phyloP scores from a whole-genome alignment of 2,888 invertebrate species.

The Plagiodera versicolora region DNA sequence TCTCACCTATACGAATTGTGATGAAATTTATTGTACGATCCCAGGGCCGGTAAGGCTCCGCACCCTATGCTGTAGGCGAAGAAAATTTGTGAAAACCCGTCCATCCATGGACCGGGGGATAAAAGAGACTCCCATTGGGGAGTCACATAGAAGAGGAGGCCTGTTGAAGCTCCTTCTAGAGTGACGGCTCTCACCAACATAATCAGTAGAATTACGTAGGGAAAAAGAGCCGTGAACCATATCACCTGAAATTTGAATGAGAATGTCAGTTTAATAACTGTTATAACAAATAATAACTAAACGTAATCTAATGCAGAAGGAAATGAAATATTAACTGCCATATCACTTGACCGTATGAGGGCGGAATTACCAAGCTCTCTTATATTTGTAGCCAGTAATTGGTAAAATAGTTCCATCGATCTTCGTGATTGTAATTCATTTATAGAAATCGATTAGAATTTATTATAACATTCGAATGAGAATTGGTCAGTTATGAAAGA shows the following conservation, averaged over 20 bases:
- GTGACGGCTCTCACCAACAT: slow-evolving; percentile 69
- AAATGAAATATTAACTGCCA: no score
- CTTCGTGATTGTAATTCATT: no score
- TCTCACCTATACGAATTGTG: slow-evolving; percentile 73
- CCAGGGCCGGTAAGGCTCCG: slow-evolving; percentile 72
- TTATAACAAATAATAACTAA: no score
- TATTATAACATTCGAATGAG: no score
- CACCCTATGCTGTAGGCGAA: slow-evolving; percentile 79
- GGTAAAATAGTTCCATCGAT: no score
- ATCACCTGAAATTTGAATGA: slow-evolving; percentile 57
- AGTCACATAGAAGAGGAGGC: slow-evolving; percentile 68
- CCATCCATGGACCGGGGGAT: slow-evolving; percentile 67
- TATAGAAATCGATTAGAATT: no score
- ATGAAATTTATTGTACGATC: slow-evolving; percentile 76
- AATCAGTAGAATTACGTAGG: slow-evolving; percentile 69
- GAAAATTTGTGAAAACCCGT: slow-evolving; percentile 77
- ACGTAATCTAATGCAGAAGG: no score
- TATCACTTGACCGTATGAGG: no score
- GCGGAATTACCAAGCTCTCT: no score
- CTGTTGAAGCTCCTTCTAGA: slow-evolving; percentile 65
- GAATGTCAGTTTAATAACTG: no score
- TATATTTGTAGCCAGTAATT: no score
- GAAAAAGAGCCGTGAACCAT: slow-evolving; percentile 77
- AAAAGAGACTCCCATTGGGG: slow-evolving; percentile 62
- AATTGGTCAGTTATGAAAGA: no score